These are phyloP conservation scores for Eupsittula cactorum DNA, from an alignment of 2,113 vertebrate species.

Conservation along the genomic window DNA sequence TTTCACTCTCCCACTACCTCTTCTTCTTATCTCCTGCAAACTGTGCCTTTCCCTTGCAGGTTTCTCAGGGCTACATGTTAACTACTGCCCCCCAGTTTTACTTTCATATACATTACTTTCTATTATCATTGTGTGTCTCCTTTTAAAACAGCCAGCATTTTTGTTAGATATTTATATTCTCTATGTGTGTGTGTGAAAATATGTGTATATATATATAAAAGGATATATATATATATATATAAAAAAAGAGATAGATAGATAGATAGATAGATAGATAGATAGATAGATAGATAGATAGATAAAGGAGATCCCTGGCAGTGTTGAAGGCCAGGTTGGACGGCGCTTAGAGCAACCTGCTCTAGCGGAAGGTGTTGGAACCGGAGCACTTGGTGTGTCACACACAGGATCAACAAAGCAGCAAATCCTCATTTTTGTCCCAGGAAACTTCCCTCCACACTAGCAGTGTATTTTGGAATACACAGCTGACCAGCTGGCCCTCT, in stretches of 20 bases:
- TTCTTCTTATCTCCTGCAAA: background rate
- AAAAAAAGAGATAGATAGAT: too few relatives aligned
- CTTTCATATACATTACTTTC: background rate
- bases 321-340: background rate
- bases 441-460: conserved; percentile 9
- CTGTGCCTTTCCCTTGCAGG: background rate
- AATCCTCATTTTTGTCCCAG: background rate
- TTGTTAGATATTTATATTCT: background rate
- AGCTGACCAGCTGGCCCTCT: background rate
- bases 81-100: background rate
- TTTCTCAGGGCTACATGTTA: background rate
- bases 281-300: too few relatives aligned
- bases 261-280: background rate
- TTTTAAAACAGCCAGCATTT: background rate
- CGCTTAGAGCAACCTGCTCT: background rate
- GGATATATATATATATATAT: too few relatives aligned
- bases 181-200: too few relatives aligned
- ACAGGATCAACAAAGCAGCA: background rate
- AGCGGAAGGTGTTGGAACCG: background rate
- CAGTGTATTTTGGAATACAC: conserved; percentile 38
- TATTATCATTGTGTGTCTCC: background rate
- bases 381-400: background rate
- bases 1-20: background rate
- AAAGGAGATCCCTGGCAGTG: background rate
- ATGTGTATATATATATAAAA: too few relatives aligned